Percentiles rank a stretch among this genome's conserved stretches.
Conservation (phyloP, 2,113 vertebrate species). For the Hassar affinis region DNA sequence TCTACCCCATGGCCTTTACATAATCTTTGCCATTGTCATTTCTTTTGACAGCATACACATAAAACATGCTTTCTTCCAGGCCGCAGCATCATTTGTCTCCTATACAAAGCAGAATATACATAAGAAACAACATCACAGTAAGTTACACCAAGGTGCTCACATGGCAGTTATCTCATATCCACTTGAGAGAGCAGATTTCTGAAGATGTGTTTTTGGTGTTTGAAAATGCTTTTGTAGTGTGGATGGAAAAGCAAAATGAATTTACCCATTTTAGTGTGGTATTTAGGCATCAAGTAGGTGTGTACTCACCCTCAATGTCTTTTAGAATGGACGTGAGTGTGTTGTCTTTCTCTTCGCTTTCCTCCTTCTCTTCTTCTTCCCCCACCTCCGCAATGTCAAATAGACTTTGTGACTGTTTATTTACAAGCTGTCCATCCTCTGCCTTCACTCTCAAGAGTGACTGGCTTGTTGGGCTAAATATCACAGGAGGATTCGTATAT, state of each 20-base stretch:
- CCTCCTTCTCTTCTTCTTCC: slow-evolving; percentile 22
- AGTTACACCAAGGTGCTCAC: not conserved
- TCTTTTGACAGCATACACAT: not conserved
- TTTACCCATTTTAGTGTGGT: not conserved
- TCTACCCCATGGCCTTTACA: not conserved
- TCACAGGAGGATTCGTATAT: slow-evolving; percentile 55
- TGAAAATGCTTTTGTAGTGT: not conserved
- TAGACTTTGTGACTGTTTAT: slow-evolving; percentile 56
- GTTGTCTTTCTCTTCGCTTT: slow-evolving; percentile 63
- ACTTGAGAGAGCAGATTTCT: not conserved
- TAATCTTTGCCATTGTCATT: not conserved
- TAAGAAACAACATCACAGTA: not conserved
- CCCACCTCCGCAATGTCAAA: slow-evolving; percentile 49
- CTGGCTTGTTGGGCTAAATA: slow-evolving; percentile 63
- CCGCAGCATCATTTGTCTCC: not conserved
- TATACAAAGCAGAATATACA: not conserved
- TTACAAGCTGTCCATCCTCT: slow-evolving; percentile 54
- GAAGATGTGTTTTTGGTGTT: not conserved
- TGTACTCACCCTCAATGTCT: slow-evolving; percentile 76
- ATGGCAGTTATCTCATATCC: not conserved
- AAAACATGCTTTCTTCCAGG: not conserved
- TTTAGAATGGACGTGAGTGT: slow-evolving; percentile 56
- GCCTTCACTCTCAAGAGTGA: slow-evolving; percentile 49
- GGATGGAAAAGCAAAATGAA: not conserved
- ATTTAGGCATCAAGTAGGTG: not conserved